Evolutionary conservation across 1,140 invertebrate species (phyloP).

Genomic region (Chrysoperla carnea): DNA sequence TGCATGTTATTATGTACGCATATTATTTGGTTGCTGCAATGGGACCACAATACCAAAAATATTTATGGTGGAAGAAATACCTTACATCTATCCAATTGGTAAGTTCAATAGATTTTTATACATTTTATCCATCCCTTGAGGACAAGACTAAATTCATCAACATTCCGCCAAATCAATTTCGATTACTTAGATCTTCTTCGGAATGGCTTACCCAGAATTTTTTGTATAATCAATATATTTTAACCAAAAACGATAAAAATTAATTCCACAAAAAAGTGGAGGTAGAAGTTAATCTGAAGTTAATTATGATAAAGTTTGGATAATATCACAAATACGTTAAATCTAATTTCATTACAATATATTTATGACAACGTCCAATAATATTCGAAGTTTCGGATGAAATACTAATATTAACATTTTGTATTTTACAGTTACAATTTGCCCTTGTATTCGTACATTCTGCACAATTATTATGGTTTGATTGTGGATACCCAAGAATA

Average conservation of each 20-base stretch:
- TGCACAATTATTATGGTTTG: conserved; percentile 48
- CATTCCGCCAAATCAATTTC: neutral
- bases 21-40: conserved; percentile 86
- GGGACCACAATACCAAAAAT: conserved; percentile 80
- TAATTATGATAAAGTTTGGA: too few relatives aligned
- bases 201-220: neutral
- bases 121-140: conserved; percentile 8
- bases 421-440: conserved; percentile 48
- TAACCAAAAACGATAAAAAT: neutral
- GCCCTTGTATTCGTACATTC: conserved; percentile 56
- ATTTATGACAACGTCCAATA: too few relatives aligned
- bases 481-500: conserved; percentile 59
- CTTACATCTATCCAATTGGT: conserved; percentile 81
- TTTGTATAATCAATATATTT: neutral
- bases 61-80: conserved; percentile 92
- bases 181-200: neutral
- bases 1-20: conserved; percentile 88
- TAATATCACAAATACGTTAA: too few relatives aligned
- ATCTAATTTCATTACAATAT: too few relatives aligned
- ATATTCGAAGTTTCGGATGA: too few relatives aligned
- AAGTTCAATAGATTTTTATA: too few relatives aligned
- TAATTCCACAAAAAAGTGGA: too few relatives aligned
- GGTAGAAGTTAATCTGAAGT: too few relatives aligned
- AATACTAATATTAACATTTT: too few relatives aligned
- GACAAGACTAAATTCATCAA: conserved; percentile 4